Evolutionary conservation across 2,797 vertebrate species (phyloP), one percentile per base, ranked within the genome.

Genomic region (Cetoscarus ocellatus): DNA sequence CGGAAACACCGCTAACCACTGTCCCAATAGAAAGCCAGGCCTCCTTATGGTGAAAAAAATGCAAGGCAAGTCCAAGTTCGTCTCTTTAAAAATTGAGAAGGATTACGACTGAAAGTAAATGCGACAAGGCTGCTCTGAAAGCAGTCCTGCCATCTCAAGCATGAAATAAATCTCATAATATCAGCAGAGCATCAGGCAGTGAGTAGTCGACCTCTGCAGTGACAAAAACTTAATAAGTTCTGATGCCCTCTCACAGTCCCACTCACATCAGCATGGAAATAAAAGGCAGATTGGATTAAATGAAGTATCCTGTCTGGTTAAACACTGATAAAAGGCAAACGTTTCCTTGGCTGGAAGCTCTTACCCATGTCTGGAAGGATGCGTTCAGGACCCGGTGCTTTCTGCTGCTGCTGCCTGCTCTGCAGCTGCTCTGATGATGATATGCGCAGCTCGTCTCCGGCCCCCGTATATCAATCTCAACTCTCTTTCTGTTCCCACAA

Each of bases 331-430:
- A 35, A 39, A 57, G 12, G 45, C 13, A n/a, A 35, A 36, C 18
- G 44, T 15, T 60, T 8, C 7, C 45, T 49, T 10, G n/a, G 43
- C 54, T 44, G 59, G 3, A 57, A 59, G 54, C 57, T 87, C 94
- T 95, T 86, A 95, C 95, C 95, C 95, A 95, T 95, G 79, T 91
- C 88, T 91, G 80, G 68, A 90, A 71, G 63, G 84, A 91, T 73
- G 90, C 81, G 86, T 72, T 87, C 76, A 86, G 75, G 81, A 63
- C 70, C 76, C 55, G 73, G 82, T 63, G 74, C 35, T 15, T 53
- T 7, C 51, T 53, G 35, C 53, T 76, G 5, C 70, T 75, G 61
- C 67, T 75, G 67, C 62, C 65, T 64, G 49, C 81, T 57, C 88
- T 75, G 88, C 90, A 89, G 85, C 89, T 91, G 86, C 19, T 88